Percentiles rank a stretch among this genome's conserved stretches.
phyloP scores from a whole-genome alignment of 2,888 invertebrate species.

The Chirona hameri region DNA sequence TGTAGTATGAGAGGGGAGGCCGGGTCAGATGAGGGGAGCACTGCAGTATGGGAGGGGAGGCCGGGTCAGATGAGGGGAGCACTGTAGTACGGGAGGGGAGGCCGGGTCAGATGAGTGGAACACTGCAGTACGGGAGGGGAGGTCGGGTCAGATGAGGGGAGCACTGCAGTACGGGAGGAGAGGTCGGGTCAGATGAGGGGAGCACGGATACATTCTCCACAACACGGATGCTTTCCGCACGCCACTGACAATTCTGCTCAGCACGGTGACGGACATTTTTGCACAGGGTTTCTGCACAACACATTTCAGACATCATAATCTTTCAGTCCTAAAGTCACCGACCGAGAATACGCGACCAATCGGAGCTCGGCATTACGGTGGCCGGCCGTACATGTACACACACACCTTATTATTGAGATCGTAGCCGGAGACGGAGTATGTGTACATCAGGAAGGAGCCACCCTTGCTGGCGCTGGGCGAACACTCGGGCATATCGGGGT shows the following conservation, averaged over 20 bases:
- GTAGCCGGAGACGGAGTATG: slow-evolving; percentile 92
- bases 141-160: background rate
- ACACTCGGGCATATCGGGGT: slow-evolving; percentile 92
- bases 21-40: background rate
- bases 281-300: no score
- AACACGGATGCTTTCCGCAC: no score
- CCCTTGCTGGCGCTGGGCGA: slow-evolving; percentile 91
- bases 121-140: background rate
- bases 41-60: background rate
- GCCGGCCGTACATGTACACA: background rate
- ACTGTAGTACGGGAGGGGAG: slow-evolving; percentile 52
- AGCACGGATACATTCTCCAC: no score
- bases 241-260: no score
- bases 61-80: slow-evolving; percentile 63
- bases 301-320: no score
- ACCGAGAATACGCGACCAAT: no score
- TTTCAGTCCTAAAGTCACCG: no score
- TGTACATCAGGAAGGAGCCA: slow-evolving; percentile 94
- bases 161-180: background rate
- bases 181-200: no score
- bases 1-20: no score
- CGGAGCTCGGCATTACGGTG: no score
- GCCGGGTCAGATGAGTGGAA: background rate
- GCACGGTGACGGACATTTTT: no score
- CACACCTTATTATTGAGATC: slow-evolving; percentile 85